Evolutionary conservation across 1,140 invertebrate genomes (phyloP).

Genomic region (Dryas iulia): DNA sequence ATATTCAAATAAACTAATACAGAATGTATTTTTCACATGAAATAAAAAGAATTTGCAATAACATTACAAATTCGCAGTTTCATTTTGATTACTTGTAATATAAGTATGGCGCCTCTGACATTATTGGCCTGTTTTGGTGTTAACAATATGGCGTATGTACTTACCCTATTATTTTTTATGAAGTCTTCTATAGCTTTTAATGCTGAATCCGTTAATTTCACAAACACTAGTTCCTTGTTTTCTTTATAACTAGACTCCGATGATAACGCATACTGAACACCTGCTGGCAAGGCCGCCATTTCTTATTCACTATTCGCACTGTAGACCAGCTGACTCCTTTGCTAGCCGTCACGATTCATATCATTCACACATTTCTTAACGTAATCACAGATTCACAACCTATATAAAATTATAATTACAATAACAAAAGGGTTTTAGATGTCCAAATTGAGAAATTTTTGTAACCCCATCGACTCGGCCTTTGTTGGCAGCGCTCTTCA

Average conservation of each 20-base stretch:
- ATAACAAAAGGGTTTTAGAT: constrained; percentile 77
- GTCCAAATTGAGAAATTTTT: constrained; percentile 79
- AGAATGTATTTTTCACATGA: constrained; percentile 17
- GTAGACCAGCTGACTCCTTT: constrained; percentile 80
- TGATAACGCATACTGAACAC: constrained; percentile 96
- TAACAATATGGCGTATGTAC: constrained; percentile 80
- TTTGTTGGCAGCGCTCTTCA: constrained; percentile 80
- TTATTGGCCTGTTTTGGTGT: constrained; percentile 76
- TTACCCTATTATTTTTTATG: constrained; percentile 91
- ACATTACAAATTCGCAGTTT: constrained; percentile 66
- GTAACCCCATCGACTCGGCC: constrained; percentile 80
- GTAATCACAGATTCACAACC: constrained; percentile 81
- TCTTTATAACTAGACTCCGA: constrained; percentile 91
- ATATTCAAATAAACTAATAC: constrained; percentile 37
- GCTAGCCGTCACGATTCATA: constrained; percentile 80
- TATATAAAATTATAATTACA: constrained; percentile 80
- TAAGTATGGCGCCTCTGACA: constrained; percentile 78
- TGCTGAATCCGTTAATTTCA: constrained; percentile 96
- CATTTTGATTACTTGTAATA: constrained; percentile 76
- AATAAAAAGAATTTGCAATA: constrained; percentile 41
- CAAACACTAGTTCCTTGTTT: constrained; percentile 94
- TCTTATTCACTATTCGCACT: constrained; percentile 82
- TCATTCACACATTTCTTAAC: constrained; percentile 80
- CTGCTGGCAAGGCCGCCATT: constrained; percentile 97
- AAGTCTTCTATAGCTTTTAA: constrained; percentile 94